phyloP scores from a whole-genome alignment of 2,113 vertebrate genomes.

The Microcebus murinus region DNA sequence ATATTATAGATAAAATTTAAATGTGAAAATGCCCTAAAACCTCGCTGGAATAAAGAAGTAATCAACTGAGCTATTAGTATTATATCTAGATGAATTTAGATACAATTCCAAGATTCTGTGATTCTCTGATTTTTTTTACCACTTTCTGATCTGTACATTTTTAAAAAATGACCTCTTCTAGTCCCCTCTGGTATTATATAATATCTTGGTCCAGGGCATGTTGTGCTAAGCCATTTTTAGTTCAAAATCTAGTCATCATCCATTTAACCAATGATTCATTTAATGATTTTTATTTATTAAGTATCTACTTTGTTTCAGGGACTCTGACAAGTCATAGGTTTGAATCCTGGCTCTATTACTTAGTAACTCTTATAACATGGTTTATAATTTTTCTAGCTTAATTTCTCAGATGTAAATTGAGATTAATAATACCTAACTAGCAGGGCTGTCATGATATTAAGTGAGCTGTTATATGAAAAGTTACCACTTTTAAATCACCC shows the following conservation, averaged over 20 bases:
- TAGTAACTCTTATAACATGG: not conserved
- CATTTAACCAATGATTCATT: not conserved
- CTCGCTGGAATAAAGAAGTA: not conserved
- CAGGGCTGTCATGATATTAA: not conserved
- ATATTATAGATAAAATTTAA: constrained; percentile 7
- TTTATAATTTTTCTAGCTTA: not conserved
- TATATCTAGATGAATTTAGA: not conserved
- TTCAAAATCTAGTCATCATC: not conserved
- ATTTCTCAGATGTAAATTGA: not conserved
- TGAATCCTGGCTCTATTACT: not conserved
- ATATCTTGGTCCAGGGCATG: not conserved
- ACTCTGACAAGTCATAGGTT: not conserved
- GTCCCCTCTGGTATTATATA: not conserved
- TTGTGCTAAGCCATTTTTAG: not conserved
- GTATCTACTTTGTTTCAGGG: not conserved
- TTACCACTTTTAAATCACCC: not conserved
- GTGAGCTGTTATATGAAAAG: not conserved
- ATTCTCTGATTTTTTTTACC: not conserved
- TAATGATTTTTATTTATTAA: not conserved
- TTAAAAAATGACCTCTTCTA: not conserved
- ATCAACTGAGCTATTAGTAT: not conserved
- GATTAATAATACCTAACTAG: not conserved
- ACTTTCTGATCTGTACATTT: not conserved
- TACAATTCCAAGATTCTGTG: not conserved
- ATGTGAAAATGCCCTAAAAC: not conserved